These are phyloP conservation scores for Euphonia xanthogaster DNA, from an alignment of 2,797 vertebrate genomes.

Conservation along the genomic window DNA sequence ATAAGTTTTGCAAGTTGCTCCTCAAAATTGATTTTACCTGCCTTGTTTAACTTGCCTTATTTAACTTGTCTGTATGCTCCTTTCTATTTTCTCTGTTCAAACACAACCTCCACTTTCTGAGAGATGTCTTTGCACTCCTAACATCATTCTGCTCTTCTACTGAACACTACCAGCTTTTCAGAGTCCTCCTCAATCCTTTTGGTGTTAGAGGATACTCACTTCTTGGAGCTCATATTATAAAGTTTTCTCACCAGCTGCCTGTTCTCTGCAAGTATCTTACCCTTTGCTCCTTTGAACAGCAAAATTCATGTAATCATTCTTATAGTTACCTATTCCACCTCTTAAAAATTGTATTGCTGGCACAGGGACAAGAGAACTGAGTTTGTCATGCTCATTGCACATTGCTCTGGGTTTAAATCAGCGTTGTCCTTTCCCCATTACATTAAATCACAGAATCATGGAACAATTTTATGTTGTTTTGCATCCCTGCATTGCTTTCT, in stretches of 20 bases:
- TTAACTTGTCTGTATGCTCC: not conserved
- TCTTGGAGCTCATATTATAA: not conserved
- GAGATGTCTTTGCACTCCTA: not conserved
- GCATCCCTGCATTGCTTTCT: not conserved
- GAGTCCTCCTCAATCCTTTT: not conserved
- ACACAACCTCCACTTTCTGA: not conserved
- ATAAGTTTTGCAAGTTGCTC: not conserved
- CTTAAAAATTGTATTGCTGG: not conserved
- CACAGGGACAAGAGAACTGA: not conserved
- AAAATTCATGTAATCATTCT: not conserved
- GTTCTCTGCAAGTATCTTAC: not conserved
- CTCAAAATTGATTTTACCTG: conserved; percentile 23
- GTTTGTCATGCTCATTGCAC: not conserved
- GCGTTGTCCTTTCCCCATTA: not conserved
- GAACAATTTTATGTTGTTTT: not conserved
- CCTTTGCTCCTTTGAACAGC: not conserved
- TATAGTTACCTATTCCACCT: not conserved
- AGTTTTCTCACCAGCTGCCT: not conserved
- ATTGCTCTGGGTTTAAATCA: not conserved
- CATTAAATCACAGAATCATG: not conserved
- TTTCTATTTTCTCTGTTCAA: conserved; percentile 12
- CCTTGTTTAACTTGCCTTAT: conserved; percentile 18
- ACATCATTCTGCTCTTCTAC: not conserved
- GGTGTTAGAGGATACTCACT: rapidly evolving
- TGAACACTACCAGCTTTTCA: not conserved